phyloP scores from a whole-genome alignment of 1,140 invertebrate species.

The Brachionus koreanus region DNA sequence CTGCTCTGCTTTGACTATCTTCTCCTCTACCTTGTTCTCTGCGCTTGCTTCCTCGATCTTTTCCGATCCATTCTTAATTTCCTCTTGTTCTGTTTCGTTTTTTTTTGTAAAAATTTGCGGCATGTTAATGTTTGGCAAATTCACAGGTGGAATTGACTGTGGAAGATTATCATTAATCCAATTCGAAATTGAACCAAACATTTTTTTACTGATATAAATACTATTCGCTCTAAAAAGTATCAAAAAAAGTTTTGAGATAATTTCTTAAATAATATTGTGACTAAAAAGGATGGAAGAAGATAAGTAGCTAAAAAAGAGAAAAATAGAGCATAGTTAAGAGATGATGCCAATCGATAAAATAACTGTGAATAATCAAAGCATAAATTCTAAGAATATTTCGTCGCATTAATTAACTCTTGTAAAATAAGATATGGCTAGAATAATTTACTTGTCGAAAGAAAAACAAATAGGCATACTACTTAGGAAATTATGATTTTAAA shows the following conservation, averaged over 20 bases:
- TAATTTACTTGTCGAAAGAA: background rate
- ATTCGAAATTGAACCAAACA: slow-evolving; percentile 36
- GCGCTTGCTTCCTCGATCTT: slow-evolving; percentile 65
- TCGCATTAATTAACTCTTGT: background rate
- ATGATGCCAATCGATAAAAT: background rate
- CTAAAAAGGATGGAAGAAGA: background rate
- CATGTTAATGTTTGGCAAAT: slow-evolving; percentile 27
- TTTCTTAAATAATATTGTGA: background rate
- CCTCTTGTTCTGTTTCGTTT: slow-evolving; percentile 57
- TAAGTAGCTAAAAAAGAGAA: background rate
- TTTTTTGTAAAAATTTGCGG: slow-evolving; percentile 63
- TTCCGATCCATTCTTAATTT: slow-evolving; percentile 62
- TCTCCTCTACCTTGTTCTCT: slow-evolving; percentile 46
- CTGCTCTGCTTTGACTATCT: background rate
- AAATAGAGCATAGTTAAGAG: background rate
- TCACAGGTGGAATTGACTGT: slow-evolving; percentile 1
- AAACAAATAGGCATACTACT: background rate
- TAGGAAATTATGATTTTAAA: background rate
- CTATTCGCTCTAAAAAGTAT: background rate
- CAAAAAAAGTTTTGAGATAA: background rate
- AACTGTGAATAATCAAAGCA: background rate
- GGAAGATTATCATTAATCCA: slow-evolving; percentile 31
- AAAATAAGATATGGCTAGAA: background rate
- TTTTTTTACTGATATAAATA: no score
- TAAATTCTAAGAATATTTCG: background rate